Evolutionary conservation across 2,113 vertebrate genomes (phyloP), one percentile per base, ranked within the genome.

Genomic region (Apodemus speciosus): DNA sequence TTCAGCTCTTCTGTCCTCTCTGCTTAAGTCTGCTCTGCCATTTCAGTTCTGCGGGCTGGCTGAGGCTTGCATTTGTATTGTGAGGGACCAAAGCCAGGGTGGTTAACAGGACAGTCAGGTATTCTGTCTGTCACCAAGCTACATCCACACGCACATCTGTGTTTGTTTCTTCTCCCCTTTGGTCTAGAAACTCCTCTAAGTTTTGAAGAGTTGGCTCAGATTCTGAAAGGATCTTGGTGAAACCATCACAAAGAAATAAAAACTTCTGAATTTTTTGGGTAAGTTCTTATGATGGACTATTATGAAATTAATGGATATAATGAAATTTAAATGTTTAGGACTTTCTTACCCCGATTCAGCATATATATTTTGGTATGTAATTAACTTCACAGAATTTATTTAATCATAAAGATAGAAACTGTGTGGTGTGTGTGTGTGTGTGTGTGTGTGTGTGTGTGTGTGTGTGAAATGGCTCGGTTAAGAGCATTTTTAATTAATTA

Each of bases 261-360:
- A 80, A 6, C 80, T 51, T 89, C 49, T 64, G 53, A 85, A 77
- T 85, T 90, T 51, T 93, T 38, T 90, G 21, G 49, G 20, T 80
- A 71, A 73, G 11, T 76, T 76, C 87, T 79, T 16, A 56, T 4
- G 15, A 71, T 60, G 6, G 51, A 93, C 72, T 85, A 93, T 0
- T 79, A 40, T 46, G 11, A 95, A 95, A 89, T 81, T 51, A 76
- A 75, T 71, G 27, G 40, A 35, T 64, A 89, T 85, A 85, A 77
- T 64, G 14, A 92, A 79, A 81, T 25, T 91, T 89, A 80, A 79
- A 60, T 88, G 72, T 64, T 6, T 38, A 89, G 53, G 49, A 56
- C 38, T 53, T 64, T 58, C 23, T 51, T 88, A 53, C 60, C 7
- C n/a, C 60, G 35, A 91, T 2, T 85, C 76, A 51, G 38, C 75